Conservation (phyloP, 2,113 vertebrate genomes). For the Carassius gibelio region DNA sequence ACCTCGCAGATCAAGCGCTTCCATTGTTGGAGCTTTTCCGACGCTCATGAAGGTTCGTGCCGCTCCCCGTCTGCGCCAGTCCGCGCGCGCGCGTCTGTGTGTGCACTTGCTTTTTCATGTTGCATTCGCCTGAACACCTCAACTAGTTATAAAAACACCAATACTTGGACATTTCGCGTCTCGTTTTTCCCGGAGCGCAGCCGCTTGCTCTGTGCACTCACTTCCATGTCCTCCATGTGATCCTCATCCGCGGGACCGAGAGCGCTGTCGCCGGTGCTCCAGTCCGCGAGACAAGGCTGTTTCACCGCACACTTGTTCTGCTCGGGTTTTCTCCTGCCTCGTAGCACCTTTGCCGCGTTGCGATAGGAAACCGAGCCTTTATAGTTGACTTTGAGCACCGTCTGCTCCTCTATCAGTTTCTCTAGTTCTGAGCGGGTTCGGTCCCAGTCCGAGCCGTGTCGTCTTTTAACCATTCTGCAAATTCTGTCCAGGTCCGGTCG, state of each 20-base stretch:
- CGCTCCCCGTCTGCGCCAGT: slow-evolving; percentile 83
- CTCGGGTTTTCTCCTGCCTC: slow-evolving; percentile 81
- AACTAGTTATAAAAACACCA: background rate
- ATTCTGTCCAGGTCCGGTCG: slow-evolving; percentile 91
- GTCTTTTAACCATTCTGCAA: slow-evolving; percentile 89
- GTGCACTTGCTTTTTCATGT: background rate
- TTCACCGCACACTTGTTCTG: slow-evolving; percentile 73
- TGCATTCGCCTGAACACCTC: slow-evolving; percentile 53
- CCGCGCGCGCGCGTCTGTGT: slow-evolving; percentile 63
- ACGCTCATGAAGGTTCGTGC: slow-evolving; percentile 75
- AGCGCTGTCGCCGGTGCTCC: slow-evolving; percentile 78
- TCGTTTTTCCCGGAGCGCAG: background rate
- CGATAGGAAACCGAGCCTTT: slow-evolving; percentile 91
- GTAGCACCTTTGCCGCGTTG: slow-evolving; percentile 85
- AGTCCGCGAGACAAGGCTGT: slow-evolving; percentile 75
- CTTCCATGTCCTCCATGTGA: slow-evolving; percentile 73
- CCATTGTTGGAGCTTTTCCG: slow-evolving; percentile 56
- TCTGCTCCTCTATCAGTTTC: slow-evolving; percentile 87
- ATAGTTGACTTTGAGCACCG: slow-evolving; percentile 90
- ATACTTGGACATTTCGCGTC: slow-evolving; percentile 8
- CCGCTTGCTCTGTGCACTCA: slow-evolving; percentile 39
- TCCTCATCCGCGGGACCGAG: slow-evolving; percentile 73
- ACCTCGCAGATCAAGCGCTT: slow-evolving; percentile 68
- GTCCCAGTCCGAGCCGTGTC: slow-evolving; percentile 88
- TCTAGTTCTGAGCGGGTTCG: slow-evolving; percentile 88